Conservation (phyloP, 2,797 vertebrate genomes). For the Sardinella longiceps region DNA sequence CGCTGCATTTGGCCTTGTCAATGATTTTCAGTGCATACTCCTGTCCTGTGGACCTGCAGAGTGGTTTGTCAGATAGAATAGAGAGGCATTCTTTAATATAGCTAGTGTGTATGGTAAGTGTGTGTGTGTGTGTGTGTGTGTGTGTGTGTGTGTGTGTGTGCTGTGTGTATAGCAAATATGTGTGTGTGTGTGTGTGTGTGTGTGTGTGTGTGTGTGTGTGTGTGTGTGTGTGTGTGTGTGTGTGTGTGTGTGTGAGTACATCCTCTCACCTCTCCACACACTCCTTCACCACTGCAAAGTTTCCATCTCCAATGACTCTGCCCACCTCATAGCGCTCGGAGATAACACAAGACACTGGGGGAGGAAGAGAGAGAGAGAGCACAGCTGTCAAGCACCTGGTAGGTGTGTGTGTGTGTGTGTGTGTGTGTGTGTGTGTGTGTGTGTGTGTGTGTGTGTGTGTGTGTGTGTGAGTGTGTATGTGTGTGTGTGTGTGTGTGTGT, state of each 20-base stretch:
- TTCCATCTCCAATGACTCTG: constrained; percentile 88
- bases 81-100: not conserved
- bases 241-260: constrained; percentile 23
- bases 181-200: constrained; percentile 24
- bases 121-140: constrained; percentile 24
- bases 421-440: not conserved
- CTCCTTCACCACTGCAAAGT: constrained; percentile 90
- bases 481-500: not conserved
- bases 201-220: constrained; percentile 24
- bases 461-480: not conserved
- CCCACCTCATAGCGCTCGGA: constrained; percentile 89
- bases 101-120: too few species aligned
- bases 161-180: too few species aligned
- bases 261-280: constrained; percentile 80
- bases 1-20: constrained; percentile 96
- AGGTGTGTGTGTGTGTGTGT: not conserved
- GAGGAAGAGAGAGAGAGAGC: not conserved
- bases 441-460: not conserved
- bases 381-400: constrained; percentile 1
- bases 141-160: constrained; percentile 24
- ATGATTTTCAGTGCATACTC: constrained; percentile 97
- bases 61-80: not conserved
- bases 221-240: constrained; percentile 24
- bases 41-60: constrained; percentile 85
- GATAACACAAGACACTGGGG: constrained; percentile 81